phyloP scores from a whole-genome alignment of 37 sponge, comb jelly and placozoan genomes.

The Oopsacas minuta region DNA sequence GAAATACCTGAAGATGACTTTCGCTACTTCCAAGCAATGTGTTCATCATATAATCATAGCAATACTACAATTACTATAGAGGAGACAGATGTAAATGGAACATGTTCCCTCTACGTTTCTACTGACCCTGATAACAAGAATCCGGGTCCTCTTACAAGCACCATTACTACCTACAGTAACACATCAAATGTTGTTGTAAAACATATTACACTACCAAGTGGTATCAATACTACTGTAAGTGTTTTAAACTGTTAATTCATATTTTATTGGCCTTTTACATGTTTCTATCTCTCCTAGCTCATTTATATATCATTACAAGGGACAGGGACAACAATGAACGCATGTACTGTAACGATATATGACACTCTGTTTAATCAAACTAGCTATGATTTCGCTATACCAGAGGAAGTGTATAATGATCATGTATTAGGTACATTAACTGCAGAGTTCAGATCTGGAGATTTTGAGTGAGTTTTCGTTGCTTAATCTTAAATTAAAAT shows the following conservation, averaged over 20 bases:
- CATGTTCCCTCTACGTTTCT: conserved; percentile 58
- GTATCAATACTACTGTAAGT: neutral
- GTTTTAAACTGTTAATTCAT: neutral
- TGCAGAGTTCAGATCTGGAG: conserved; percentile 9
- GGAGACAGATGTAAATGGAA: conserved; percentile 57
- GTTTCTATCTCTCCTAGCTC: conserved; percentile 31
- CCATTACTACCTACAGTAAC: neutral
- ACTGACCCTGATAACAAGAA: conserved; percentile 19
- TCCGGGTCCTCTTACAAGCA: conserved; percentile 54
- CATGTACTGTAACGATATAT: conserved; percentile 48
- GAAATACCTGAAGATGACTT: conserved; percentile 60
- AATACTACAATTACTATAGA: conserved; percentile 49
- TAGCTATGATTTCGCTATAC: conserved; percentile 22
- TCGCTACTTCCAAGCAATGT: conserved; percentile 61
- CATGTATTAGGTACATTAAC: neutral
- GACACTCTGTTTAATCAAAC: conserved; percentile 47
- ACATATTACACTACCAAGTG: conserved; percentile 7
- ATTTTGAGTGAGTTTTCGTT: neutral
- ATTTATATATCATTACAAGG: conserved; percentile 52
- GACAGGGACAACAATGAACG: conserved; percentile 18
- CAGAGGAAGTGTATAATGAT: conserved; percentile 15
- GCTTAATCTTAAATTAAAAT: neutral
- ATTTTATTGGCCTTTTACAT: neutral
- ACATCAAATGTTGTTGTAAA: neutral
- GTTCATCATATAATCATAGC: conserved; percentile 41